These are phyloP conservation scores for Cantharis rufa DNA, from an alignment of 2,888 invertebrate genomes.

Conservation along the genomic window DNA sequence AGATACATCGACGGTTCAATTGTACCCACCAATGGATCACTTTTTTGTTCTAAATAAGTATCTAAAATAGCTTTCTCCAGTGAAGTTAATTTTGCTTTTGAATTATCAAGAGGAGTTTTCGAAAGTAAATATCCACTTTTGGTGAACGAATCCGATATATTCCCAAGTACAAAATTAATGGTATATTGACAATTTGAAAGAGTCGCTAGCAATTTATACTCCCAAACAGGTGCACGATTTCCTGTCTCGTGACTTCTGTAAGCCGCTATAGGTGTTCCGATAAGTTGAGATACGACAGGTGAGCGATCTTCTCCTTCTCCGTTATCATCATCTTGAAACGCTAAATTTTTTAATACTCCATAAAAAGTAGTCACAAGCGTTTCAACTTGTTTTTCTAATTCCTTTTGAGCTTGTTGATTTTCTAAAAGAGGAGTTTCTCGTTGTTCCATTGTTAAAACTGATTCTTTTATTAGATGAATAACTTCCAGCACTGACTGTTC, in stretches of 20 bases:
- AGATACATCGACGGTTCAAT: slow-evolving; percentile 96
- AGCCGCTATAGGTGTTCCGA: slow-evolving; percentile 62
- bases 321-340: slow-evolving; percentile 70
- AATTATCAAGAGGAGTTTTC: slow-evolving; percentile 69
- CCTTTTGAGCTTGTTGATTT: slow-evolving; percentile 58
- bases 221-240: slow-evolving; percentile 65
- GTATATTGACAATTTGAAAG: slow-evolving; percentile 89
- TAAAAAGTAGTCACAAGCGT: slow-evolving; percentile 67
- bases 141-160: slow-evolving; percentile 70
- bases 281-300: slow-evolving; percentile 65
- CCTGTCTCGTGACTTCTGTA: slow-evolving; percentile 38
- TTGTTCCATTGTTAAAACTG: slow-evolving; percentile 71
- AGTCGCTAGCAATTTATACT: slow-evolving; percentile 81
- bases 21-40: slow-evolving; percentile 92
- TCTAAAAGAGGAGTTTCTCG: slow-evolving; percentile 65
- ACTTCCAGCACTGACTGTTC: slow-evolving; percentile 75
- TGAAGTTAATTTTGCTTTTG: slow-evolving; percentile 65
- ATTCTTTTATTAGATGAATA: slow-evolving; percentile 69
- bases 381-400: slow-evolving; percentile 60
- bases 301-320: slow-evolving; percentile 61
- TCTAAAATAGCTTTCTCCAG: slow-evolving; percentile 72
- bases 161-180: slow-evolving; percentile 71
- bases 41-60: slow-evolving; percentile 85
- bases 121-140: slow-evolving; percentile 77
- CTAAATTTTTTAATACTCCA: slow-evolving; percentile 73